Evolutionary conservation across 1,140 invertebrate species (phyloP), one percentile per base, ranked within the genome.

Genomic region (Eubasilissa regina): DNA sequence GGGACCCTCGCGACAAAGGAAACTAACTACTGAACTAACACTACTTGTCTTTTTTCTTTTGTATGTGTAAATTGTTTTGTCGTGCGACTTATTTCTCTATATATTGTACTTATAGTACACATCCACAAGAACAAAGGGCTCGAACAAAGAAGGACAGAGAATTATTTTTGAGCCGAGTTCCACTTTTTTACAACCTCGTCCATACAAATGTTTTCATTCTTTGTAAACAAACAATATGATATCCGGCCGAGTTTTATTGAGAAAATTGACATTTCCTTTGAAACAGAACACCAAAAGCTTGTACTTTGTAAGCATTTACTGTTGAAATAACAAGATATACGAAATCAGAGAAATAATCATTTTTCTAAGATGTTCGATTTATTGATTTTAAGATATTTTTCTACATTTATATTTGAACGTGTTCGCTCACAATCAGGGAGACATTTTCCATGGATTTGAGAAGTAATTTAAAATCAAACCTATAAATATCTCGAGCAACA

Each of bases 181-280:
- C 44, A 47, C 64, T 68, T 68, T 68, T 51, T 68, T 68, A 68
- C 45, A 45, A 68, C 64, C 17, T n/a, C n/a, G 44, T 7, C 64
- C 64, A 66, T 66, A 66, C 62, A 68, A 68, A 68, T 45, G 64
- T 68, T 47, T 47, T 45, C 60, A 19, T 68, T 68, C 64, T 68
- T 68, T 68, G 64, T 68, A 68, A 68, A 68, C 64, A 68, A 68
- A 68, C 35, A 68, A 68, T 68, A 68, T 68, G 64, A 68, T 68
- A 68, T 68, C 64, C 64, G 64, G 10, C 47, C 64, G 64, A 48
- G 64, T 68, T 68, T 68, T 68, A 68, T 68, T 68, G 64, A 68
- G 35, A 68, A 68, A 68, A 15, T 68, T 68, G 64, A 68, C 64
- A 68, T 68, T 68, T 47, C 44, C 64, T 68, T 68, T 68, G 64